Evolutionary conservation across 2,113 vertebrate genomes (phyloP), one percentile per base, ranked within the genome.

Genomic region (Larimichthys crocea): DNA sequence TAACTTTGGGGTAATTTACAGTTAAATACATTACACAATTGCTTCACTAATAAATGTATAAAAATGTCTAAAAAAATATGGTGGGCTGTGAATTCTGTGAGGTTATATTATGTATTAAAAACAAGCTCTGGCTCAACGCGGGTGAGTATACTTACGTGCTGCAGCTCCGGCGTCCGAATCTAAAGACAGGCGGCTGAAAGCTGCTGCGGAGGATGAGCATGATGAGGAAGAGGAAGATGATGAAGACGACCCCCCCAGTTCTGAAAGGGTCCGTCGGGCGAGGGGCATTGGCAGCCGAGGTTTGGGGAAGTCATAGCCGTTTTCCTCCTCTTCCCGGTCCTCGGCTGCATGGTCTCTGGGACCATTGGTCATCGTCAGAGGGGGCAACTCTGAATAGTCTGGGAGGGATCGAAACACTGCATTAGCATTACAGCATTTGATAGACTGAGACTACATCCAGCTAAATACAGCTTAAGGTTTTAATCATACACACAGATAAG

Each of bases 281-380:
- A 72, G 80, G 4, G 94, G 92, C 11, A 90, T 22, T 0, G 97
- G 96, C 3, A 97, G 79, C 0, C 95, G 93, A 0, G 97, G 90
- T 48, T 95, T 97, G 49, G 98, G 98, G 59, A 96, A 83, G 20
- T 99, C 97, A 1, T 98, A 99, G 19, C 96, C 93, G 2, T 96
- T 96, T 0, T 99, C 97, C 14, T 97, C 96, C 0, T 97, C 96
- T 17, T 96, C 96, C 40, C 24, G 60, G 6, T 92, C 88, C 0
- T 91, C 90, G 0, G 22, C 79, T 5, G 77, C 26, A 0, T 66
- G 93, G 7, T 96, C 96, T 92, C 92, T 87, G 61, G 95, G 93
- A 76, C 94, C 84, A 10, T 92, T 92, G 63, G 91, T 86, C 89
- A 89, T 42, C 56, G 91, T 50, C 57, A 84, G 62, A 49, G 95